A percentile compares a stretch with the other conserved stretches of the same genome.
Conservation (phyloP, 2,797 vertebrate genomes). For the Hypotaenidia okinawae region DNA sequence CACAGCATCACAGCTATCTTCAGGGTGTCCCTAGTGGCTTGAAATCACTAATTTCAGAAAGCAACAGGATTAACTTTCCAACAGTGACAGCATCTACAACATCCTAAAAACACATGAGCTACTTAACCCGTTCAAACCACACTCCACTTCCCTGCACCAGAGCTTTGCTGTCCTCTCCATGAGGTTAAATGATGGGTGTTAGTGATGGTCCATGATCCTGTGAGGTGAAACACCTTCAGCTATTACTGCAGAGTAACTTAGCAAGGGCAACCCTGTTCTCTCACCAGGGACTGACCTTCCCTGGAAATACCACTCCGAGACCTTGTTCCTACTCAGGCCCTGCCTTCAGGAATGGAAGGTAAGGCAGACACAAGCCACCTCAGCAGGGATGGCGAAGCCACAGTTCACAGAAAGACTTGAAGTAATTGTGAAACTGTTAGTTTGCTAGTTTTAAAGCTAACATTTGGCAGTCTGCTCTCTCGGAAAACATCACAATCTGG, state of each 20-base stretch:
- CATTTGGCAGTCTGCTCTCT: background rate
- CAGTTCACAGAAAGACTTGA: background rate
- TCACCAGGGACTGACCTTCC: background rate
- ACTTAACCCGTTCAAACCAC: background rate
- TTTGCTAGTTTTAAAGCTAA: background rate
- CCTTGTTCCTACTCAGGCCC: too few relatives aligned
- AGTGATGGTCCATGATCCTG: background rate
- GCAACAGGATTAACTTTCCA: background rate
- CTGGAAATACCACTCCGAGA: background rate
- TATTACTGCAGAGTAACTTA: background rate
- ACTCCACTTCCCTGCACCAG: background rate
- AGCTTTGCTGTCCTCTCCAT: background rate
- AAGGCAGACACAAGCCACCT: background rate
- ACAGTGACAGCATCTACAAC: background rate
- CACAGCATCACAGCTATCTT: background rate
- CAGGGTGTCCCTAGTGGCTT: background rate
- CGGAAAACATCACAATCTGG: background rate
- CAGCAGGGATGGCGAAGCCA: background rate
- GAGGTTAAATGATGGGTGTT: background rate
- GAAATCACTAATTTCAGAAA: background rate
- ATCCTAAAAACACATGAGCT: background rate
- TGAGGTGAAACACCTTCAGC: background rate
- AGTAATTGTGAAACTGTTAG: background rate
- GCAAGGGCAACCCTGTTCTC: background rate
- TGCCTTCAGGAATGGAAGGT: background rate